Conservation (phyloP, 2,888 invertebrate species). For the Leucoma salicis region DNA sequence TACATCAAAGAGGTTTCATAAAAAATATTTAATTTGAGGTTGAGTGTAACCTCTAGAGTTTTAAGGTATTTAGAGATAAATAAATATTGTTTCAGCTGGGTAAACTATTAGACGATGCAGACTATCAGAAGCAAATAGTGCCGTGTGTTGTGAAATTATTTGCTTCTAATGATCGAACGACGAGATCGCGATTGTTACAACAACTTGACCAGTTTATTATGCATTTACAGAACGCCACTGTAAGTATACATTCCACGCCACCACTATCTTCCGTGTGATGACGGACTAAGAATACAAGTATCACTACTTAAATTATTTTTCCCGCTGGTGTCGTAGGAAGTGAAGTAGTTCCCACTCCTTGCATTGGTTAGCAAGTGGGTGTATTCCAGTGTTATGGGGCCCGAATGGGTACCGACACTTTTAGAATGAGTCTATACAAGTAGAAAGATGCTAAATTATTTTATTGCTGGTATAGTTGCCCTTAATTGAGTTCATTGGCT, state of each 20-base stretch:
- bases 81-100: constrained; percentile 89
- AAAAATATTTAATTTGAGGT: too few relatives aligned
- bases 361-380: too few relatives aligned
- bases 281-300: too few relatives aligned
- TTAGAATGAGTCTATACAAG: neutral
- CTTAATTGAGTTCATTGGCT: constrained; percentile 2
- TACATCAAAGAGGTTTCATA: too few relatives aligned
- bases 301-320: too few relatives aligned
- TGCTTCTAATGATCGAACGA: constrained; percentile 96
- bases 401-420: too few relatives aligned
- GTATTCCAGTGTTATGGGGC: too few relatives aligned
- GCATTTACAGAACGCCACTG: constrained; percentile 88
- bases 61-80: too few relatives aligned
- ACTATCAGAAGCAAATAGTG: constrained; percentile 97
- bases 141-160: constrained; percentile 99
- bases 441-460: neutral
- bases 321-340: too few relatives aligned
- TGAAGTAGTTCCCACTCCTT: too few relatives aligned
- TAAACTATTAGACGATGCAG: constrained; percentile 92
- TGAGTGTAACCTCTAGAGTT: too few relatives aligned
- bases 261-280: too few relatives aligned
- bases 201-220: constrained; percentile 95
- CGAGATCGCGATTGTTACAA: constrained; percentile 95
- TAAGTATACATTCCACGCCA: constrained; percentile 39
- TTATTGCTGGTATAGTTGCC: neutral